A percentile compares a stretch with the other conserved stretches of the same genome.
Conservation (phyloP, 2,888 invertebrate species). For the Pterostichus madidus region DNA sequence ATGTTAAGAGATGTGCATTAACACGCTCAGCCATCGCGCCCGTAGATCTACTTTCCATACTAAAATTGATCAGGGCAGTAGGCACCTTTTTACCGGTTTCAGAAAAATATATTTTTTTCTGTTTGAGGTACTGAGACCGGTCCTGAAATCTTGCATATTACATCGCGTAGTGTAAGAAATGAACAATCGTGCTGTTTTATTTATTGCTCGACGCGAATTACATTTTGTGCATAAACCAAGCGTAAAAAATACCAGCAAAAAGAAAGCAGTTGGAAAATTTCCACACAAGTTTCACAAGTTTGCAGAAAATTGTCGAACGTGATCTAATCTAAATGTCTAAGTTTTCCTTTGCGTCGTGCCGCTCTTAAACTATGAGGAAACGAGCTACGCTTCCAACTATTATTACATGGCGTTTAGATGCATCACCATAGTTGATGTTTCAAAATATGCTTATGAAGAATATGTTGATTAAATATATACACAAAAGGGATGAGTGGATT, state of each 20-base stretch:
- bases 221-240: slow-evolving; percentile 52
- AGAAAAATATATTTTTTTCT: too few species aligned
- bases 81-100: too few species aligned
- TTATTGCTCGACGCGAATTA: slow-evolving; percentile 52
- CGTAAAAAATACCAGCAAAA: slow-evolving; percentile 48
- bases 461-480: slow-evolving; percentile 12
- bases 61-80: too few species aligned
- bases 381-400: slow-evolving; percentile 20
- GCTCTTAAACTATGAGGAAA: slow-evolving; percentile 26
- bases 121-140: not conserved
- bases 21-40: too few species aligned
- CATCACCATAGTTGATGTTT: not conserved
- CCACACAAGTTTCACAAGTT: slow-evolving; percentile 54
- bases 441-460: slow-evolving; percentile 28
- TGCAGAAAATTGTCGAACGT: slow-evolving; percentile 64
- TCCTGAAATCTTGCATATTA: slow-evolving; percentile 4
- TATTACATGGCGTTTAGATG: slow-evolving; percentile 18
- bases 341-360: slow-evolving; percentile 41
- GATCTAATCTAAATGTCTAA: slow-evolving; percentile 66
- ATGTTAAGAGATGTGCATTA: too few species aligned
- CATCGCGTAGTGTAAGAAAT: slow-evolving; percentile 19
- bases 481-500: slow-evolving; percentile 1
- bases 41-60: too few species aligned
- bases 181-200: slow-evolving; percentile 54
- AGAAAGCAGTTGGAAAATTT: slow-evolving; percentile 51